phyloP scores from a whole-genome alignment of 2,797 vertebrate species.

The Chromis chromis region DNA sequence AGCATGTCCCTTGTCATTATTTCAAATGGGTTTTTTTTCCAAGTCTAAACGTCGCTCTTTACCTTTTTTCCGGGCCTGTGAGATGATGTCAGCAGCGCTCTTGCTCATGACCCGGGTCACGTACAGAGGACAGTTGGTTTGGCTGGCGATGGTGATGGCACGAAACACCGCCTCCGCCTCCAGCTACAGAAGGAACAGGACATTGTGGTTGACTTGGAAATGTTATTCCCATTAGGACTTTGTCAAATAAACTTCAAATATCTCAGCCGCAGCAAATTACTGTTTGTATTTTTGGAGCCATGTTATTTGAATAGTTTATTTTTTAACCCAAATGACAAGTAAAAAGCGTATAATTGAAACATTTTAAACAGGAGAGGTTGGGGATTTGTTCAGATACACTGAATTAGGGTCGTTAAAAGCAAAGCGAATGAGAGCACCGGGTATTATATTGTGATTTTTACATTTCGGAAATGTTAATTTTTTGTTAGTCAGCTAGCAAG shows the following conservation, averaged over 20 bases:
- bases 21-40: too few relatives aligned
- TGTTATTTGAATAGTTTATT: conserved; percentile 35
- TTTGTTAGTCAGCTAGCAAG: neutral
- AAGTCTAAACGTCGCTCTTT: neutral
- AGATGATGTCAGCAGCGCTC: conserved; percentile 97
- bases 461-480: conserved; percentile 1
- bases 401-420: neutral
- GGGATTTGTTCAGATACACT: conserved; percentile 15
- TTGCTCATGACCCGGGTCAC: conserved; percentile 99
- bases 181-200: conserved; percentile 82
- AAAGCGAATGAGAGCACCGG: conserved; percentile 1
- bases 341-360: conserved; percentile 40
- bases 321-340: conserved; percentile 35
- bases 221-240: conserved; percentile 39
- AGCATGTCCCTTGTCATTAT: too few relatives aligned
- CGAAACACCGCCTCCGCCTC: conserved; percentile 98
- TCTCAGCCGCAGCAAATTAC: conserved; percentile 35
- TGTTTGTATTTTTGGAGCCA: conserved; percentile 14
- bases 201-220: conserved; percentile 31
- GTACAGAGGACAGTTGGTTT: conserved; percentile 98
- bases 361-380: conserved; percentile 16
- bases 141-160: conserved; percentile 96
- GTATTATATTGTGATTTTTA: neutral
- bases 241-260: conserved; percentile 47
- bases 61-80: conserved; percentile 98